Percentiles rank a stretch among this genome's conserved stretches.
These are phyloP conservation scores for Matsumyia berberina DNA, from an alignment of 2,888 invertebrate genomes.

Conservation along the genomic window DNA sequence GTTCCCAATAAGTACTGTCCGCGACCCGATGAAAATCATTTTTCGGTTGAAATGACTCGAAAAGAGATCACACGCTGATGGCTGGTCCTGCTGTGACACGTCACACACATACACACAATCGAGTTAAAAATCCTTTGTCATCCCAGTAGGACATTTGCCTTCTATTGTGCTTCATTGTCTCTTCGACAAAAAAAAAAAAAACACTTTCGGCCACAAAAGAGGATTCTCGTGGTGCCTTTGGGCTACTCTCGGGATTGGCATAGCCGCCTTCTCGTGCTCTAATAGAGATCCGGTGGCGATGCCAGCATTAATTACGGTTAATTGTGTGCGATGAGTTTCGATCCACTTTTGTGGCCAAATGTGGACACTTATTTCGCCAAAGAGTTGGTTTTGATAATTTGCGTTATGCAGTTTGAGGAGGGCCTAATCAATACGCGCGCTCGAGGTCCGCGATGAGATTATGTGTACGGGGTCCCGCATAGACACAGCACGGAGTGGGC, in stretches of 20 bases:
- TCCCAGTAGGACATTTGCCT: slow-evolving; percentile 29
- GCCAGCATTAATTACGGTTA: slow-evolving; percentile 68
- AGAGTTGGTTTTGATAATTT: slow-evolving; percentile 65
- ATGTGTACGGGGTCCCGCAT: not conserved
- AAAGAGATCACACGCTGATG: slow-evolving; percentile 35
- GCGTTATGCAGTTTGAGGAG: slow-evolving; percentile 44
- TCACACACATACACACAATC: slow-evolving; percentile 10
- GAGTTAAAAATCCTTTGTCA: slow-evolving; percentile 13
- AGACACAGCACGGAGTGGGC: not conserved
- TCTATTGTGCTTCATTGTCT: slow-evolving; percentile 54
- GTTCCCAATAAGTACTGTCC: slow-evolving; percentile 45
- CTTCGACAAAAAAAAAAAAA: slow-evolving; percentile 30
- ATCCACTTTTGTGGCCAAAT: slow-evolving; percentile 38
- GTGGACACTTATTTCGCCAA: slow-evolving; percentile 42
- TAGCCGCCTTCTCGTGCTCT: slow-evolving; percentile 2
- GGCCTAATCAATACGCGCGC: slow-evolving; percentile 43
- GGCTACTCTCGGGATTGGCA: slow-evolving; percentile 23
- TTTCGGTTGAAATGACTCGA: slow-evolving; percentile 60
- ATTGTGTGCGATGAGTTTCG: slow-evolving; percentile 69
- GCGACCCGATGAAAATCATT: slow-evolving; percentile 65
- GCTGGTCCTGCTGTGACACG: slow-evolving; percentile 41
- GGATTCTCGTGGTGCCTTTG: slow-evolving; percentile 35
- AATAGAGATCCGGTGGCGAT: slow-evolving; percentile 43
- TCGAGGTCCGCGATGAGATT: not conserved
- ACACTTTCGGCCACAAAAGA: slow-evolving; percentile 40